phyloP scores from a whole-genome alignment of 2,797 vertebrate species.

The Enoplosus armatus region DNA sequence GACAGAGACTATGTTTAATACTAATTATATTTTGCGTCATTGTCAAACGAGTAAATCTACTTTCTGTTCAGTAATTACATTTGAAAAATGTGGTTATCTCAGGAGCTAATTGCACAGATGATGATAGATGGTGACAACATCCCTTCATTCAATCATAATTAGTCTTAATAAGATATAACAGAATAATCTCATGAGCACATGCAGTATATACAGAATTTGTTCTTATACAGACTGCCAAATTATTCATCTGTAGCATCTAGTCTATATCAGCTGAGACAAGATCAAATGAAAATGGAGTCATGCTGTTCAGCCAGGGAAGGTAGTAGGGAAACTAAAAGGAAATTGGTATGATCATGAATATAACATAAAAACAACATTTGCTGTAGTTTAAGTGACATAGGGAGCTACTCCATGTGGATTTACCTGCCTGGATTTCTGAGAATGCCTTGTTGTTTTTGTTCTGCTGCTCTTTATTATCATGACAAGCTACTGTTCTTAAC shows the following conservation, averaged over 20 bases:
- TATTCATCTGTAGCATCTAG: background rate
- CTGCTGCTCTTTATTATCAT: slow-evolving; percentile 21
- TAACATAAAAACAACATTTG: background rate
- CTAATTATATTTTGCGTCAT: slow-evolving; percentile 36
- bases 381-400: background rate
- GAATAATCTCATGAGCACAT: slow-evolving; percentile 7
- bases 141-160: slow-evolving; percentile 58
- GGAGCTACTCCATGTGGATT: background rate
- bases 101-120: slow-evolving; percentile 51
- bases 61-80: slow-evolving; percentile 63
- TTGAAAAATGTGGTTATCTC: slow-evolving; percentile 61
- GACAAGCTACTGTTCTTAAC: background rate
- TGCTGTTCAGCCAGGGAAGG: slow-evolving; percentile 13
- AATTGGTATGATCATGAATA: background rate
- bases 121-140: slow-evolving; percentile 43
- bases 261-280: background rate
- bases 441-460: slow-evolving; percentile 4
- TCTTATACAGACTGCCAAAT: background rate
- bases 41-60: slow-evolving; percentile 38
- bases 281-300: slow-evolving; percentile 15
- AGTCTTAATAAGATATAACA: slow-evolving; percentile 53
- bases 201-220: slow-evolving; percentile 3
- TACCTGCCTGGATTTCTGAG: slow-evolving; percentile 37
- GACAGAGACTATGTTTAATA: slow-evolving; percentile 26
- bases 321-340: background rate